A percentile compares a stretch with the other conserved stretches of the same genome.
These are phyloP conservation scores for Iselma pallidipennis DNA, from an alignment of 2,888 invertebrate species.

Conservation along the genomic window DNA sequence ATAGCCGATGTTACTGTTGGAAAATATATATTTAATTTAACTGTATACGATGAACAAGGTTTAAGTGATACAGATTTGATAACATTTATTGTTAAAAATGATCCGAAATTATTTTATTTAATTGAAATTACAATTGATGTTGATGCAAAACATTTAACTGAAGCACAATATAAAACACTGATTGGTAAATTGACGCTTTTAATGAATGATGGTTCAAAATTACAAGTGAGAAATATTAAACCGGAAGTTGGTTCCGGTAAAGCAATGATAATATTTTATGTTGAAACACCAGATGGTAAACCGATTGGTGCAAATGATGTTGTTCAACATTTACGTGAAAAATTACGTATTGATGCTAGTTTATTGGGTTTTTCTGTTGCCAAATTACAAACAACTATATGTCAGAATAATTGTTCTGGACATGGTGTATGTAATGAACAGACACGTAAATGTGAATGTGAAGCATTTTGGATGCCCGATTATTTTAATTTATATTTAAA, in stretches of 20 bases:
- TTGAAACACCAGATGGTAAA: slow-evolving; percentile 51
- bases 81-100: slow-evolving; percentile 79
- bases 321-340: slow-evolving; percentile 68
- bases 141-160: slow-evolving; percentile 68
- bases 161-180: slow-evolving; percentile 74
- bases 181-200: slow-evolving; percentile 80
- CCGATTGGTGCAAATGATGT: slow-evolving; percentile 66
- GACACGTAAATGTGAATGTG: slow-evolving; percentile 83
- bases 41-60: slow-evolving; percentile 91
- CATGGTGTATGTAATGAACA: slow-evolving; percentile 88
- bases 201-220: slow-evolving; percentile 71
- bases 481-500: slow-evolving; percentile 50
- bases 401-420: slow-evolving; percentile 91
- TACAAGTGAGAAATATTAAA: slow-evolving; percentile 58
- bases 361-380: slow-evolving; percentile 73
- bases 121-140: slow-evolving; percentile 82
- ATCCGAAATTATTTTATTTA: slow-evolving; percentile 74
- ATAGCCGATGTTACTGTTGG: slow-evolving; percentile 84
- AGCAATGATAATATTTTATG: slow-evolving; percentile 58
- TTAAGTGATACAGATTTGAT: slow-evolving; percentile 80
- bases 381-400: slow-evolving; percentile 80
- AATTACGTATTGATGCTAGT: slow-evolving; percentile 70
- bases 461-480: slow-evolving; percentile 94
- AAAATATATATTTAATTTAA: slow-evolving; percentile 84
- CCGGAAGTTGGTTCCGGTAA: slow-evolving; percentile 59